Conservation (phyloP, 2,888 invertebrate species). For the Leuctra nigra region DNA sequence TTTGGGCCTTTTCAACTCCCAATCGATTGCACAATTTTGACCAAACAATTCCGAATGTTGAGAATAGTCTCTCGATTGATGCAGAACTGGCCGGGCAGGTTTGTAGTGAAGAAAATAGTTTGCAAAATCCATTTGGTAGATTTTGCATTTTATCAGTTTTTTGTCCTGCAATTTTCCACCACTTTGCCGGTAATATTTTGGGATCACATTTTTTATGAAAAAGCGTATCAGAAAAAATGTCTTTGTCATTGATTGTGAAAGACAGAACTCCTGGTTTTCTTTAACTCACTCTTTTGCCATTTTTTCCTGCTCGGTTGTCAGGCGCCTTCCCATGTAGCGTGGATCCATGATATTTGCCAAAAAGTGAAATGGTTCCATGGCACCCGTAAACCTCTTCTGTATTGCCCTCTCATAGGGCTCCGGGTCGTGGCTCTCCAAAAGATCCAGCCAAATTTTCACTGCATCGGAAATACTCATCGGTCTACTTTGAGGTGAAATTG, state of each 20-base stretch:
- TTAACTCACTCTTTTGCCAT: not conserved
- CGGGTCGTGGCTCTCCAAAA: not conserved
- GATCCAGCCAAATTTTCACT: slow-evolving; percentile 6
- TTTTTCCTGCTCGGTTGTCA: not conserved
- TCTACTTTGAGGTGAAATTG: too few species aligned
- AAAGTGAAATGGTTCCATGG: slow-evolving; percentile 3
- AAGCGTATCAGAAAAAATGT: not conserved
- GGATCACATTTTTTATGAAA: too few species aligned
- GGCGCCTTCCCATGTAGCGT: not conserved
- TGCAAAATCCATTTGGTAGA: not conserved
- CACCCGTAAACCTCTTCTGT: not conserved
- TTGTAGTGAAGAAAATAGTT: not conserved
- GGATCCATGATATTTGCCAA: slow-evolving; percentile 8
- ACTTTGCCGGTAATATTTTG: not conserved
- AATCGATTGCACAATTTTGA: not conserved
- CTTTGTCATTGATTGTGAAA: not conserved
- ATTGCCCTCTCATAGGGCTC: not conserved
- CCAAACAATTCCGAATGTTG: not conserved
- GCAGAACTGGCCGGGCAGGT: not conserved
- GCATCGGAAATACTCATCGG: too few species aligned
- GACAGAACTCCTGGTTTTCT: not conserved
- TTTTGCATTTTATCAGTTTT: not conserved
- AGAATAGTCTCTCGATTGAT: not conserved
- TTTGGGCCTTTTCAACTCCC: not conserved
- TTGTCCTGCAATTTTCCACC: not conserved